Evolutionary conservation across 2,113 vertebrate species (phyloP).

Genomic region (Myiagra hebetior): DNA sequence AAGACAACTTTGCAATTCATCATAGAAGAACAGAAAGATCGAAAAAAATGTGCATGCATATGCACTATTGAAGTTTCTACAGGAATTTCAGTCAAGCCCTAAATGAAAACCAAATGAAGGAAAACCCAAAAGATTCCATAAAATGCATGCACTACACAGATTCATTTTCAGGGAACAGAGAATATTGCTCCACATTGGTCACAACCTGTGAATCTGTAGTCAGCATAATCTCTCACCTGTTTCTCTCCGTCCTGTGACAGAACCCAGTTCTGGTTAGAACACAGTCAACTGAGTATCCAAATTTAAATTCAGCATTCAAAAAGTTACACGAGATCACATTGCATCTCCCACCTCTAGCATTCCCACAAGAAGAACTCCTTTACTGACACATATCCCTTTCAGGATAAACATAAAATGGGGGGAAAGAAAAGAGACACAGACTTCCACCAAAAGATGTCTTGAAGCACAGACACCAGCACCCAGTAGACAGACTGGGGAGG

Average conservation of each 20-base stretch:
- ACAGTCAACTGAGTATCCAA: not conserved
- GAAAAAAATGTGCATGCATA: not conserved
- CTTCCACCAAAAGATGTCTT: rapidly evolving
- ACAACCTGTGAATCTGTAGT: not conserved
- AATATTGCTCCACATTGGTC: not conserved
- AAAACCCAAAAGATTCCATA: not conserved
- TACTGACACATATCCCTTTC: not conserved
- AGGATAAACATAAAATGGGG: not conserved
- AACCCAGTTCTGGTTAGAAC: not conserved
- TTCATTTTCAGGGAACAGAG: not conserved
- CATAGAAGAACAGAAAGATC: not conserved
- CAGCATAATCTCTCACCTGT: not conserved
- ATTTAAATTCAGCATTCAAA: not conserved
- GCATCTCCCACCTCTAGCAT: not conserved
- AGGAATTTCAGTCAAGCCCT: slow-evolving; percentile 16
- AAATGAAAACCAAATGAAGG: slow-evolving; percentile 61
- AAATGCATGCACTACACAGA: not conserved
- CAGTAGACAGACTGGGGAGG: not conserved
- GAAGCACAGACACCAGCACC: not conserved
- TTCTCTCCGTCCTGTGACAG: not conserved
- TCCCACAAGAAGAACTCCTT: not conserved
- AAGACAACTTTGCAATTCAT: not conserved
- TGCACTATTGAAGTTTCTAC: not conserved
- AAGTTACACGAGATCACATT: not conserved
- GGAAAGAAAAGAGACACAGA: not conserved